Base-by-base conservation (phyloP, 2,888 invertebrate species). In the Agrilus mali region DNA sequence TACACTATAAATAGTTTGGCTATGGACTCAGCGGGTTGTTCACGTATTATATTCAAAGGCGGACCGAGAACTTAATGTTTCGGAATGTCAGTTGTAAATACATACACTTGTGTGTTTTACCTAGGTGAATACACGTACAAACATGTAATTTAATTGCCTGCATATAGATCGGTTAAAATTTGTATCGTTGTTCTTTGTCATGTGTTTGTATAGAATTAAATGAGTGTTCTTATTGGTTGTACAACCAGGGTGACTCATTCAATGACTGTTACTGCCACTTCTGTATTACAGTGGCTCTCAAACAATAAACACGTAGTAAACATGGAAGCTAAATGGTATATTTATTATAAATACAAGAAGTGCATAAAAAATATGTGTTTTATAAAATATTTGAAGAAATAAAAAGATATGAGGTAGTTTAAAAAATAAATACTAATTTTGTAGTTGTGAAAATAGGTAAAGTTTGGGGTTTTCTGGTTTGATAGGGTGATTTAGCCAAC, bases 21-120 rank as follows among this genome's bases (percentile, higher is more conserved):
- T 27, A 27, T 10, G 27, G 27, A 27, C 27, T 27, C 27, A 10
- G 27, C 27, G 27, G 27, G 27, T 27, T 27, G 27, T 27, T 27
- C 27, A 27, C 27, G 10, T 10, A 27, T n/a, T n/a, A n/a, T n/a
- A n/a, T 10, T 27, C 27, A 27, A 27, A 27, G 27, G 27, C 27
- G 27, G 46, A 42, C 40, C 33, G 47, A 50, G 42, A 45, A 52
- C 47, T 53, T 55, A 56, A 56, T 56, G 56, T 53, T 50, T 53
- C 42, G 54, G 54, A 56, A 55, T 54, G 55, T 51, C 53, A 54
- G 50, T 54, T 43, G 35, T 41, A 38, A 20, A 39, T 15, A 22
- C 16, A 33, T 39, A 42, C 16, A 39, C 7, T 3, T 16, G 13
- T 27, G 27, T 27, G 5, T 27, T 27, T 27, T 27, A 27, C 27